Evolutionary conservation across 2,888 invertebrate species (phyloP).

Genomic region (Hirtodrosophila histrioides): DNA sequence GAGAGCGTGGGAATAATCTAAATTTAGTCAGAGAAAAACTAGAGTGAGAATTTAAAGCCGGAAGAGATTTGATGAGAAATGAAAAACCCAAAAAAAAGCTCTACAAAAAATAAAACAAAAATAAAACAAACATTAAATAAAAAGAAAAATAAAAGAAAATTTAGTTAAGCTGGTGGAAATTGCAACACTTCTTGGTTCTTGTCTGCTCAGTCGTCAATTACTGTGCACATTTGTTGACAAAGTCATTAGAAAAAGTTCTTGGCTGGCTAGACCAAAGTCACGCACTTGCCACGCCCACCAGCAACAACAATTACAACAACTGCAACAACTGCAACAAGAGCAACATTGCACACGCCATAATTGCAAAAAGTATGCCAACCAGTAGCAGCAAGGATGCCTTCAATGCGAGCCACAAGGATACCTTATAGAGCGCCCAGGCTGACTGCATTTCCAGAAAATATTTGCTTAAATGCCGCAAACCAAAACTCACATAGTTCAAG

Average conservation of each 20-base stretch:
- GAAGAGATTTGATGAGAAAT: constrained; percentile 2
- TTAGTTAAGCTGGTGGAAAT: constrained; percentile 1
- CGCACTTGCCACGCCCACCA: constrained; percentile 52
- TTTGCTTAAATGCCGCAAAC: constrained; percentile 79
- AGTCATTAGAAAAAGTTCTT: constrained; percentile 64
- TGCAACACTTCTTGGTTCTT: background rate
- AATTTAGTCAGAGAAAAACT: background rate
- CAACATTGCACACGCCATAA: constrained; percentile 40
- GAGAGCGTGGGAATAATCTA: background rate
- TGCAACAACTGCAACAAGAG: background rate
- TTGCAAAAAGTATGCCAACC: constrained; percentile 48
- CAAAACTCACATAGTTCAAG: constrained; percentile 74
- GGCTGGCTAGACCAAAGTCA: constrained; percentile 61
- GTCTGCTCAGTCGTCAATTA: constrained; percentile 37
- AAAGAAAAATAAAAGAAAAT: background rate
- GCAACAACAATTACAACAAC: too few species aligned
- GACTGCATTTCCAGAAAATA: constrained; percentile 69
- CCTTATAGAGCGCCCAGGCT: constrained; percentile 26
- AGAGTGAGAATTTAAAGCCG: too few species aligned
- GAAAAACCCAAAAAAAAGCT: background rate
- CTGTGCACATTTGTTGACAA: constrained; percentile 45
- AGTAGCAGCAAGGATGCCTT: constrained; percentile 33
- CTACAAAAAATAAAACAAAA: too few species aligned
- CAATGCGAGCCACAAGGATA: constrained; percentile 25
- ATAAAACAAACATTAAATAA: background rate